Conservation (phyloP, 2,113 vertebrate genomes). For the Benitochromis conjunctus region DNA sequence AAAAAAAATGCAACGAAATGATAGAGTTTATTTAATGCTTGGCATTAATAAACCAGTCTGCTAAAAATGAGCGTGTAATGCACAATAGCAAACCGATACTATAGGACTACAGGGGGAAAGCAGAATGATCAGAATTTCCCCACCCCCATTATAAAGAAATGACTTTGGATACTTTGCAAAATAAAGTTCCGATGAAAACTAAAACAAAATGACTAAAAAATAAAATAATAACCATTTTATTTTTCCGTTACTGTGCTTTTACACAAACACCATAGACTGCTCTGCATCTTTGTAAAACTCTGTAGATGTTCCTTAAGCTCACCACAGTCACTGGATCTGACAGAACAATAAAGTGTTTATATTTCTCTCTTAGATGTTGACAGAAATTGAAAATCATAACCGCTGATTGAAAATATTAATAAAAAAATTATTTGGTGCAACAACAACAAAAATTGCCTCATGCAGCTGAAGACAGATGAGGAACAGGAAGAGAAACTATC, state of each 20-base stretch:
- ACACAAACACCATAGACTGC: background rate
- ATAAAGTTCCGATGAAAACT: background rate
- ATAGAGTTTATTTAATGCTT: no score
- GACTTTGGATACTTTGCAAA: background rate
- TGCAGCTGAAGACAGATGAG: background rate
- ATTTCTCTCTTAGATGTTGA: background rate
- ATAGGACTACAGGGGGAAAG: background rate
- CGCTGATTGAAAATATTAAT: background rate
- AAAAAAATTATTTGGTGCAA: background rate
- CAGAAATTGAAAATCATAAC: fast-evolving
- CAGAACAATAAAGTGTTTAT: fast-evolving
- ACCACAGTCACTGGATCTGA: background rate
- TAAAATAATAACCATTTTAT: background rate
- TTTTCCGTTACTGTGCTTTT: background rate
- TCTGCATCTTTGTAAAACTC: background rate
- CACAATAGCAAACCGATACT: background rate
- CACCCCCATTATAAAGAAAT: background rate
- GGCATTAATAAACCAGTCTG: background rate
- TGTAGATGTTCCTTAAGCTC: background rate
- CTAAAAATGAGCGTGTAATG: background rate
- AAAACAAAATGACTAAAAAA: background rate
- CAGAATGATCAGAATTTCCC: background rate
- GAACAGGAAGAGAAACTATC: background rate
- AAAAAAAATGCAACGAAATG: background rate
- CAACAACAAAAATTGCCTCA: background rate